Evolutionary conservation across 2,797 vertebrate genomes (phyloP), one percentile per base, ranked within the genome.

Genomic region (Calcarius lapponicus): DNA sequence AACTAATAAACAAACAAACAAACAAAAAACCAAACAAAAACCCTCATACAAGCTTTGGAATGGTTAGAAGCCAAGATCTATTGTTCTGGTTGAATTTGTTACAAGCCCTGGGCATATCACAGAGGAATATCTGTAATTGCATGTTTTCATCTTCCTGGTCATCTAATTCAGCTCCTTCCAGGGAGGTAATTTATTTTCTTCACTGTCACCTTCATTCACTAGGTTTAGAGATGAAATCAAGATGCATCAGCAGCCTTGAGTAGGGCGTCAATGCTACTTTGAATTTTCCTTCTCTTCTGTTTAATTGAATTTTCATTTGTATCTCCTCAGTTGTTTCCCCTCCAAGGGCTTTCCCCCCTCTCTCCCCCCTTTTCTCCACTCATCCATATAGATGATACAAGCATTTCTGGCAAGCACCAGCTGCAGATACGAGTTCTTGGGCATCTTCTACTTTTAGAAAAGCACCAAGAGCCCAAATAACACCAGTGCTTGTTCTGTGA

Each of bases 391-490:
- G 75, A 81, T 93, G 84, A 89, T 51, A 89, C 88, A 74, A 92
- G 78, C 32, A 1, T 88, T 96, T 94, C 94, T 90, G 89, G 95
- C 67, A 87, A 92, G 96, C 95, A 96, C 94, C 96, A 97, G 97
- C 94, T 97, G 92, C 93, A 93, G 81, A 96, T 64, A 80, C 38
- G 2, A 92, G 75, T 94, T 97, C 93, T 84, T 94, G 50, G 75
- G 92, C 92, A 93, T 80, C 93, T 94, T 95, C 96, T 96, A 45
- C 96, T 95, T 96, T 95, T 84, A 95, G 93, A 95, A 97, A 95
- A 92, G 32, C 82, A 96, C 74, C 87, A 89, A 88, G 88, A 93
- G 79, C 70, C 73, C 65, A 82, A 90, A 81, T 61, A 69, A 86
- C 56, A 93, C 65, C 69, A 58, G 1, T 45, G 40, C 74, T 47